These are phyloP conservation scores for Lycodopsis pacificus DNA, from an alignment of 2,797 vertebrate species.

Conservation along the genomic window DNA sequence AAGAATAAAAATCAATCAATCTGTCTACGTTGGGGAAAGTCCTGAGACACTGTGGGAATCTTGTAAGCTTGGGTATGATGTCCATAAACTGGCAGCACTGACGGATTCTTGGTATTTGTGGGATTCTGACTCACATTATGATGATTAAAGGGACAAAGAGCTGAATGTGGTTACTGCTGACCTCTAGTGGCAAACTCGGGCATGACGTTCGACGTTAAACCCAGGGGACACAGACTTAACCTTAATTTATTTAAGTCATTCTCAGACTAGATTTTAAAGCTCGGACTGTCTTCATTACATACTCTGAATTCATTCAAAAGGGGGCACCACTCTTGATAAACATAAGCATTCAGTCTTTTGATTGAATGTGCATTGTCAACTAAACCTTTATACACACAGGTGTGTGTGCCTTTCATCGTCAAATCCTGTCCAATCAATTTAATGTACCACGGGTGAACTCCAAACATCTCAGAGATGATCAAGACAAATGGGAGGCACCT, in stretches of 20 bases:
- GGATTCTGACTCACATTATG: not conserved
- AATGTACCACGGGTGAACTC: not conserved
- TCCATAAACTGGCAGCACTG: not conserved
- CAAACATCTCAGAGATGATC: not conserved
- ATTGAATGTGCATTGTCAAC: not conserved
- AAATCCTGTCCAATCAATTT: not conserved
- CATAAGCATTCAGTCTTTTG: not conserved
- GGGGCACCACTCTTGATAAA: not conserved
- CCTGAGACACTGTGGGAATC: not conserved
- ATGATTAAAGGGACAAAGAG: not conserved
- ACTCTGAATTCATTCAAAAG: not conserved
- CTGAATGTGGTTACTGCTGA: slow-evolving; percentile 36
- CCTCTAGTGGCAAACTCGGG: slow-evolving; percentile 63
- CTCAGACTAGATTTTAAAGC: slow-evolving; percentile 12
- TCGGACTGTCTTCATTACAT: slow-evolving; percentile 1
- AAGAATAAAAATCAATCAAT: not conserved
- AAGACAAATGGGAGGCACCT: not conserved
- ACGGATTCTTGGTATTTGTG: not conserved
- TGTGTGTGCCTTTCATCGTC: not conserved
- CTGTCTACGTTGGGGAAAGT: not conserved
- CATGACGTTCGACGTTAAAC: not conserved
- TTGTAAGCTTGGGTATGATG: not conserved
- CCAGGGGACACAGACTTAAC: not conserved
- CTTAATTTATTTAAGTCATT: slow-evolving; percentile 1
- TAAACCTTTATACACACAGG: not conserved